Evolutionary conservation across 2,888 invertebrate genomes (phyloP), one percentile per base, ranked within the genome.

Genomic region (Drosophila histrio): DNA sequence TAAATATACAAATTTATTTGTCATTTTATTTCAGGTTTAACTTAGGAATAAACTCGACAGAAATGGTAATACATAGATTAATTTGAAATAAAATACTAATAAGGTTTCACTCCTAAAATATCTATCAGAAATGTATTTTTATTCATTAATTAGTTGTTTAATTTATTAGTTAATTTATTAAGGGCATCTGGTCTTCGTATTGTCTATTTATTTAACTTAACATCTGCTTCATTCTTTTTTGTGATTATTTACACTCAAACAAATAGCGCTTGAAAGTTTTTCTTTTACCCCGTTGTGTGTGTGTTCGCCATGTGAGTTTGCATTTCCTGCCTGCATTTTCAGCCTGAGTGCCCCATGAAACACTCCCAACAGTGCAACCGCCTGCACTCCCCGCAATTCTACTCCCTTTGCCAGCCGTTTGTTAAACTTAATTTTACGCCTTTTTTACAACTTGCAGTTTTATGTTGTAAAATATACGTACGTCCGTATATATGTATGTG

Each of bases 341-440:
- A 75, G 82, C 72, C 72, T 79, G 82, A 85, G 77, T 82, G 82
- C 78, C 50, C 53, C 67, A 63, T 49, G 83, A 74, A 69, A 71
- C 75, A 64, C 72, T 66, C 32, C 72, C 66, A 60, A 46, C 67
- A 41, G 50, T 19, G 22, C 58, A 30, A 36, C 22, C 11, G 36
- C 26, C 50, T 13, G 32, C 53, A 36, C 47, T 9, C 34, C 50
- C 6, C 49, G 49, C 28, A 5, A 24, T 21, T 32, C 39, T 28
- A 2, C 36, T 41, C 17, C 53, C 59, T 59, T 44, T 34, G 44
- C 58, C 59, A 70, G 53, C 68, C 71, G 81, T 85, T 83, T 83
- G 86, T 83, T 82, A 82, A 85, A 83, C 81, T 86, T 80, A 80
- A 86, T 86, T 84, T 86, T 86, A 83, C 86, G 83, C 86, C 86